Evolutionary conservation across 1,140 invertebrate genomes (phyloP), one percentile per base, ranked within the genome.

Genomic region (Melitaea cinxia): DNA sequence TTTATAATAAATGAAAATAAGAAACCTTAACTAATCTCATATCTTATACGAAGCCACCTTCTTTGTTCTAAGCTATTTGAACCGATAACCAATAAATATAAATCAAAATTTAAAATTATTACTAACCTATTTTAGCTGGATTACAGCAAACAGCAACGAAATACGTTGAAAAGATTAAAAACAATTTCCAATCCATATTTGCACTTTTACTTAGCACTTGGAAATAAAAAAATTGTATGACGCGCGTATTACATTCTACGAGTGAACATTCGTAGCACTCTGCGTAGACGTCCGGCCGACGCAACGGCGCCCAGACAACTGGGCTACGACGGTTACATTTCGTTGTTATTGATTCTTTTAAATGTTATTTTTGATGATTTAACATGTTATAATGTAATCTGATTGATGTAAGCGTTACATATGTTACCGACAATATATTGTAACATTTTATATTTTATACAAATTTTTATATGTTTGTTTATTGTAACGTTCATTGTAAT

Each of bases 281-380:
- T 64, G 68, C 54, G 59, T 58, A 74, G 65, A 70, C 81, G 78
- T 68, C 77, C 79, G 73, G 26, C 45, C 80, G 54, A 58, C 62
- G 50, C 77, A 70, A 72, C 73, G 76, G 72, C 75, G 70, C 75
- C 82, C 74, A 78, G 80, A 79, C 77, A 74, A 88, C 85, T 88
- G 75, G 82, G 71, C 71, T 63, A 69, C 68, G 76, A 72, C 71
- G 70, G 69, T 63, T 75, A 73, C 69, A 74, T 78, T 72, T 65
- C 49, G 76, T 71, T 85, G 70, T 84, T 88, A 88, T 88, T 88
- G 85, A 88, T 88, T 88, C 85, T 86, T 85, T 85, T 84, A 88
- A 87, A 86, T 86, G 85, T 85, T 86, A 86, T 88, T 88, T 85
- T 85, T 82, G 82, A 83, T 70, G 66, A 85, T 86, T 88, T 88